Evolutionary conservation across 2,113 vertebrate species (phyloP), one percentile per base, ranked within the genome.

Genomic region (Piaya cayana): DNA sequence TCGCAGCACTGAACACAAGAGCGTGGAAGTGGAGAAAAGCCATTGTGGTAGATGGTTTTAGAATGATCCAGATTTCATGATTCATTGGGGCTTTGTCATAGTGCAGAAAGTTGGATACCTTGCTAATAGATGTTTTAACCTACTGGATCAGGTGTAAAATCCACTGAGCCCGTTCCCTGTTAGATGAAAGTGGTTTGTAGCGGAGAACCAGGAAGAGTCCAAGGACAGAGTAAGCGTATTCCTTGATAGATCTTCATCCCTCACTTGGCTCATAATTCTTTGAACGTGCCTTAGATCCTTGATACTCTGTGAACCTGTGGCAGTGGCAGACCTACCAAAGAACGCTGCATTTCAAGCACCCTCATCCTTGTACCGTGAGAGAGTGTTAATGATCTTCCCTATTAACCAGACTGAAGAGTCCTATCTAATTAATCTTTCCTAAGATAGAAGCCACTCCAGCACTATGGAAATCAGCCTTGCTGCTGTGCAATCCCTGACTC

Each of bases 351-450:
- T 83, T 62, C 80, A 92, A 82, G 45, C 86, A 30, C 52, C 36
- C 29, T 86, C 45, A 27, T 45, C 52, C 58, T 50, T 65, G 15
- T 60, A 15, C 7, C 1, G 43, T 13, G 68, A 67, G 76, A 15
- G n/a, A 6, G 39, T 15, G 55, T 74, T 75, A 64, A 68, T 78
- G 59, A 47, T 60, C 62, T 90, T 83, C 47, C 80, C 45, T 68
- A 6, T 78, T 80, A 94, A 71, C 86, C 26, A 47, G 76, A 16
- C 71, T 92, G 79, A 67, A 36, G 77, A 84, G 64, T 83, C 72
- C 83, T 42, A 32, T 86, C 87, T 88, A 83, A 90, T 90, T 76
- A 81, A 78, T 91, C 68, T 50, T 67, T 25, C 52, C 19, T 36
- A 22, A 77, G 83, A 67, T 58, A 65, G 76, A 84, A 86, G n/a